Conservation (phyloP, 2,797 vertebrate species). For the Cyclopterus lumpus region DNA sequence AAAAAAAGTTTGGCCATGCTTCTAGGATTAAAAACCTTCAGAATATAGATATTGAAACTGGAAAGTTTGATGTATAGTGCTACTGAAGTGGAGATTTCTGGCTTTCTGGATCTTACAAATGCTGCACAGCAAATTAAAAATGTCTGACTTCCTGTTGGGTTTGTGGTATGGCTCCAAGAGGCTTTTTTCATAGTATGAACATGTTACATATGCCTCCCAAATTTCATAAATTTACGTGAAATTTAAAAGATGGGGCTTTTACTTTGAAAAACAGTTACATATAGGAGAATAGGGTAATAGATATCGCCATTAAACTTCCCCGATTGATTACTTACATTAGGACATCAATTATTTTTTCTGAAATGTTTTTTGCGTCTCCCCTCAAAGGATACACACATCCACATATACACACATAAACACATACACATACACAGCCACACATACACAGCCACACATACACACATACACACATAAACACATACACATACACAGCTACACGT, state of each 20-base stretch:
- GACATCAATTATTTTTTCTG: too few relatives aligned
- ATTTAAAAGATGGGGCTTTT: not conserved
- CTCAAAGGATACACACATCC: too few relatives aligned
- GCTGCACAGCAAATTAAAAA: not conserved
- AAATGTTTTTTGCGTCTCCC: too few relatives aligned
- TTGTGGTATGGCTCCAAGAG: not conserved
- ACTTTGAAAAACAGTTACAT: not conserved
- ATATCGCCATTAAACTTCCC: not conserved
- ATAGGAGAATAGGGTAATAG: too few relatives aligned
- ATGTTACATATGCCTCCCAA: not conserved
- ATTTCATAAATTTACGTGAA: not conserved
- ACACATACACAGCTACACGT: too few relatives aligned
- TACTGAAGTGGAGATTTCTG: not conserved
- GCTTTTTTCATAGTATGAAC: not conserved
- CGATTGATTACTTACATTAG: too few relatives aligned
- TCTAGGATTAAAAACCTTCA: not conserved
- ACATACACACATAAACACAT: too few relatives aligned
- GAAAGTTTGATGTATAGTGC: not conserved
- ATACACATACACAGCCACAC: too few relatives aligned
- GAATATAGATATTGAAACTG: not conserved
- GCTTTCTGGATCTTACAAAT: not conserved
- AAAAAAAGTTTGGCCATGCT: too few relatives aligned
- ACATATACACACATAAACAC: too few relatives aligned
- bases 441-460: too few relatives aligned
- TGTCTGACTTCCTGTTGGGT: too few relatives aligned